These are phyloP conservation scores for Pomatorhinus ruficollis DNA, from an alignment of 2,113 vertebrate species.

Conservation along the genomic window DNA sequence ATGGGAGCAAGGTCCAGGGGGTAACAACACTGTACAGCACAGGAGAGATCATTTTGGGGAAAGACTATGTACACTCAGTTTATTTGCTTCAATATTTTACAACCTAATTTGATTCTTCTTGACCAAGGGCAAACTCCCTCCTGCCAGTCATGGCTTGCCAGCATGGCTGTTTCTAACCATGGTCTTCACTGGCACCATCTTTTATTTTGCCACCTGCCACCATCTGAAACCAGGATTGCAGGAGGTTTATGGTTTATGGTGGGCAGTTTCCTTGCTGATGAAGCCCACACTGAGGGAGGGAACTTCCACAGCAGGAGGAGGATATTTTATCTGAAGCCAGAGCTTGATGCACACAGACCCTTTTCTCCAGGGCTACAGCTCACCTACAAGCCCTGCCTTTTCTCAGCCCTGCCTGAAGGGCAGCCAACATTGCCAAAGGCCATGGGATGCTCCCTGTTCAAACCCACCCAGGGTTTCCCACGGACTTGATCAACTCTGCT, in stretches of 20 bases:
- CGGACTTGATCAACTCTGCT: fast-evolving
- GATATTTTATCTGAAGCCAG: not conserved
- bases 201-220: not conserved
- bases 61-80: not conserved
- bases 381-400: not conserved
- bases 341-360: not conserved
- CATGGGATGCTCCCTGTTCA: fast-evolving
- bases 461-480: not conserved
- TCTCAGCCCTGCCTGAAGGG: not conserved
- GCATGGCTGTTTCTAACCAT: not conserved
- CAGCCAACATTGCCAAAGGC: not conserved
- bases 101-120: not conserved
- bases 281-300: not conserved
- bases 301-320: not conserved
- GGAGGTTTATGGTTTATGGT: not conserved
- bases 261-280: not conserved
- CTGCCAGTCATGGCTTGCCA: not conserved
- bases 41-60: not conserved
- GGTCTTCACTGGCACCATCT: not conserved
- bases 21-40: not conserved
- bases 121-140: not conserved
- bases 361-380: not conserved
- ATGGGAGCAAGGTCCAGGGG: not conserved
- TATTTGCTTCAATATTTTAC: not conserved
- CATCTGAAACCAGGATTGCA: not conserved